Base-by-base conservation (phyloP, 2,797 vertebrate species). In the Lagodon rhomboides region DNA sequence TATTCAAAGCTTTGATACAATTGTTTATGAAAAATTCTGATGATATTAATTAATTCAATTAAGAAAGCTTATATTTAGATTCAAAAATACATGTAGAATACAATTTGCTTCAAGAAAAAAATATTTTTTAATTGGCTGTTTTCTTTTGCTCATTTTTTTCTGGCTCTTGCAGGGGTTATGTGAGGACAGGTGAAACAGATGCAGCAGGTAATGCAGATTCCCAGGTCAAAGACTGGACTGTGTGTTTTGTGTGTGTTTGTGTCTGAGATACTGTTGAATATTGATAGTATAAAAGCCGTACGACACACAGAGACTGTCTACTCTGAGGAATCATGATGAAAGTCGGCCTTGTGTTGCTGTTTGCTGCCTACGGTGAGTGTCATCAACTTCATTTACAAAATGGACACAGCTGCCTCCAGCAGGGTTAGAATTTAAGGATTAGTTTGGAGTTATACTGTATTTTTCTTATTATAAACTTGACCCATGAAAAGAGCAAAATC, bases 291-390 rank as follows among this genome's bases (percentile, higher is more conserved):
- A 76, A 80, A 73, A 84, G 46, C 47, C 27, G 3, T 9, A 12
- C 3, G 6, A 30, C 34, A 17, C 43, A 30, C 47, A 73, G 12
- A 17, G 38, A 61, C n/a, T 3, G 27, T 50, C 47, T n/a, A 68
- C 34, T 23, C 20, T 46, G 41, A 64, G 49, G 50, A 73, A 38
- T 64, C 73, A 80, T 55, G 77, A 62, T 69, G 49, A 70, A 56
- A 62, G 54, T 25, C 4, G 69, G 50, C 5, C 69, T 80, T 15
- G 68, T 84, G 53, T 77, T 84, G 82, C 60, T 77, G 47, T 66
- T 84, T 17, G 77, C 50, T 20, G 73, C 73, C 73, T 53, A 62
- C 0, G 77, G 77, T 84, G 69, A 84, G 82, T 80, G 44, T 73
- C 34, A 27, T 54, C 22, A 2, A 11, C 3, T 20, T 72, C 43